Percentiles rank a stretch among this genome's conserved stretches.
Conservation (phyloP, 2,888 invertebrate genomes). For the Drosophila melanocephala region DNA sequence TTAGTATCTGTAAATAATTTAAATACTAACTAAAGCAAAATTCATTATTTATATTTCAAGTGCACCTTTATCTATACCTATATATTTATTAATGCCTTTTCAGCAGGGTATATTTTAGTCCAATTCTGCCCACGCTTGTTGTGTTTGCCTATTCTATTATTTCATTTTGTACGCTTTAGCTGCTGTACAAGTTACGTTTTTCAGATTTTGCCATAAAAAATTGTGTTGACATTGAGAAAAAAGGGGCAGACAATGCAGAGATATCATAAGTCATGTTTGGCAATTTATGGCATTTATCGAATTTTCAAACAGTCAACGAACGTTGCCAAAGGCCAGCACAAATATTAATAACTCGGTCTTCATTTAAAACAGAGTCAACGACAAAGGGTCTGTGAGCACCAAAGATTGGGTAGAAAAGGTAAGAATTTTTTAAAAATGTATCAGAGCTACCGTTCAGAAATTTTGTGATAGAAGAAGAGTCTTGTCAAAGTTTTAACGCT, state of each 20-base stretch:
- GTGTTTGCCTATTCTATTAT: background rate
- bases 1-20: background rate
- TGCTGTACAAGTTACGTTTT: conserved; percentile 31
- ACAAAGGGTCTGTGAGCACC: conserved; percentile 13
- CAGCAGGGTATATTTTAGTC: conserved; percentile 6
- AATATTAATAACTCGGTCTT: conserved; percentile 28
- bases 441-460: background rate
- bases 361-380: conserved; percentile 14
- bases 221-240: conserved; percentile 52
- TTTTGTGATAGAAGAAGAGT: background rate
- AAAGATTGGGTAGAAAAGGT: background rate
- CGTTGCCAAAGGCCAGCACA: conserved; percentile 17
- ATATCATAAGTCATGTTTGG: conserved; percentile 55
- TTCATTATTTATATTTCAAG: background rate
- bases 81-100: background rate
- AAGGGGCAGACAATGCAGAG: conserved; percentile 14
- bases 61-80: background rate
- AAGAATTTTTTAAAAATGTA: background rate
- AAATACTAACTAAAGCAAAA: background rate
- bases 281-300: conserved; percentile 67
- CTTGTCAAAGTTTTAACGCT: background rate
- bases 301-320: conserved; percentile 28
- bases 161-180: conserved; percentile 20
- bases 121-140: background rate
- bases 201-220: conserved; percentile 42